Base-by-base conservation (phyloP, 2,797 vertebrate species). In the Oreochromis mossambicus region DNA sequence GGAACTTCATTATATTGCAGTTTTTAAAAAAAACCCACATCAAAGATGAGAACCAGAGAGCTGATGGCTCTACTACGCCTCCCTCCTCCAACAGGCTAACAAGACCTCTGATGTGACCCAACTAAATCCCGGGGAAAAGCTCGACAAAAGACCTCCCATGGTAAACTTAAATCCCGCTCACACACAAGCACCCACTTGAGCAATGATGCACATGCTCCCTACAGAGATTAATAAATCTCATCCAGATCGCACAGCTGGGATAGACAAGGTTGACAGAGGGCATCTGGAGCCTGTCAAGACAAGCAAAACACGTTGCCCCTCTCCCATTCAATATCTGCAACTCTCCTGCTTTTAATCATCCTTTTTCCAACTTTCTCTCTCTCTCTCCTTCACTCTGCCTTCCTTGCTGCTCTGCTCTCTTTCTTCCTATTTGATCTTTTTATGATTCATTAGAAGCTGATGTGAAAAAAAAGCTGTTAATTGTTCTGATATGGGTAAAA, bases 181-280 rank as follows among this genome's bases (percentile, higher is more conserved):
- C 77, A 70, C 43, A 54, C 51, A 73, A 46, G 29, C 73, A 46
- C 29, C 2, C 48, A 55, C 83, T 83, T 81, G 61, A 85, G 66
- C 75, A 52, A 75, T 63, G 79, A 80, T 41, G 78, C 77, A 86
- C 76, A 76, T 50, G 63, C 81, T 83, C 83, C 85, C 77, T 50
- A 80, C 88, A 85, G 80, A 85, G 91, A 81, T 55, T 84, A 84
- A 93, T 91, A 94, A 92, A 94, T 94, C 92, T 91, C 85, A 89
- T 92, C 84, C 88, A 91, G 88, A 91, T 90, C 19, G 5, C 82
- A 82, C 61, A 43, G 86, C 82, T 86, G 80, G 85, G 92, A 92
- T 89, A 86, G 88, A 90, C 83, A 78, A 78, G 83, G 83, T 66
- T 90, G 91, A 93, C 89, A 88, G 87, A 86, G 81, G 82, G 80